A percentile compares a stretch with the other conserved stretches of the same genome.
Conservation (phyloP, 2,888 invertebrate species). For the Andricus curvator region DNA sequence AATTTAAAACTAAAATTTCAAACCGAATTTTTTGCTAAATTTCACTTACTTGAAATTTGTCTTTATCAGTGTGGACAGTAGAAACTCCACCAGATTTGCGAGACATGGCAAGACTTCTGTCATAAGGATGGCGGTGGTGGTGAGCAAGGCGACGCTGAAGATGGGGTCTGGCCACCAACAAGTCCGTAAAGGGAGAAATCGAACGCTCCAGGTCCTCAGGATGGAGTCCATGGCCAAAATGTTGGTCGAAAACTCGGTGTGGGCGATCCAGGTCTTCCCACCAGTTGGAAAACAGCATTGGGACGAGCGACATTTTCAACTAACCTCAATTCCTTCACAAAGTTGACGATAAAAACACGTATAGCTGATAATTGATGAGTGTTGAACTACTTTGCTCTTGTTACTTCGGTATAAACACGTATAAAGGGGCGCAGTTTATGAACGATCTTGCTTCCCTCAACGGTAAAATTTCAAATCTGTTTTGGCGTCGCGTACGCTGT, state of each 20-base stretch:
- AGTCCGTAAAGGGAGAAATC: background rate
- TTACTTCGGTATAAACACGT: background rate
- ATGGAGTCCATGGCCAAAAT: conserved; percentile 87
- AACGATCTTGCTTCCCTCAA: background rate
- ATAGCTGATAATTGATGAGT: background rate
- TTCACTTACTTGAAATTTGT: conserved; percentile 82
- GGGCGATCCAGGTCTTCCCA: conserved; percentile 89
- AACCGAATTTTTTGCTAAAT: no score
- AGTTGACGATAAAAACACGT: background rate
- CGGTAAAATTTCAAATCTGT: background rate
- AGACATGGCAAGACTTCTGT: conserved; percentile 22
- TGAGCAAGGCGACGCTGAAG: conserved; percentile 13
- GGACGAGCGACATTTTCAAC: conserved; percentile 87
- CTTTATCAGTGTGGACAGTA: conserved; percentile 82
- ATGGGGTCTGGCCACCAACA: background rate
- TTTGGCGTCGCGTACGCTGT: background rate
- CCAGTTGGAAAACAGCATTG: conserved; percentile 90
- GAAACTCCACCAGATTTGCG: conserved; percentile 75
- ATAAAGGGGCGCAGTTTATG: background rate
- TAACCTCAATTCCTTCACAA: conserved; percentile 78
- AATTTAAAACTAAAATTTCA: no score
- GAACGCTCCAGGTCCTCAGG: conserved; percentile 79
- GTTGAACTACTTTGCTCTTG: background rate
- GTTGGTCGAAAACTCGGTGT: conserved; percentile 88
- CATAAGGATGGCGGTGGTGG: conserved; percentile 36